phyloP scores from a whole-genome alignment of 2,797 vertebrate species.

The Sebastes steindachneri region DNA sequence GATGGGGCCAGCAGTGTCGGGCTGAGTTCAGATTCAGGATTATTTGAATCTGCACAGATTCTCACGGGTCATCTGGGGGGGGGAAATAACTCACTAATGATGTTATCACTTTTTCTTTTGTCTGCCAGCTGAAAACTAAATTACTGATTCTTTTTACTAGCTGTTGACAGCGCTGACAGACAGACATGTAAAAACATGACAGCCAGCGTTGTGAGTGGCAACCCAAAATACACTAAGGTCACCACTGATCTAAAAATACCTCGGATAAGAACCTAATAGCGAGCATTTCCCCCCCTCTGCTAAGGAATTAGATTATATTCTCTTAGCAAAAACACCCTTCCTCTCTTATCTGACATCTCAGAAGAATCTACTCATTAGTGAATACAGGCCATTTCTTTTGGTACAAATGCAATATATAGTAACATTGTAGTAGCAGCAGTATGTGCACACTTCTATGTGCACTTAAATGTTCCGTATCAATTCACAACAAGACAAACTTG shows the following conservation, averaged over 20 bases:
- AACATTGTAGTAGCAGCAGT: slow-evolving; percentile 4
- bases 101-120: background rate
- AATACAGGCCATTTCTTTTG: background rate
- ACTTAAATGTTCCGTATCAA: background rate
- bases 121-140: slow-evolving; percentile 1
- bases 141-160: slow-evolving; percentile 8
- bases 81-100: slow-evolving; percentile 2
- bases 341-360: background rate
- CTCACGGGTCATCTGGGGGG: background rate
- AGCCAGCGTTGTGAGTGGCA: background rate
- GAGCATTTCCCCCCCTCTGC: background rate
- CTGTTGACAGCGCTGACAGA: slow-evolving; percentile 19
- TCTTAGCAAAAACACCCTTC: background rate
- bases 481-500: background rate
- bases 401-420: background rate
- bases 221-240: slow-evolving; percentile 8
- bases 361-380: background rate
- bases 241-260: slow-evolving; percentile 24
- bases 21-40: background rate
- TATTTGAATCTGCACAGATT: background rate
- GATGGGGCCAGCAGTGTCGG: slow-evolving; percentile 76
- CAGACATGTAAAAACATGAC: slow-evolving; percentile 19
- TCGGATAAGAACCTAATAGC: background rate
- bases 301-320: background rate
- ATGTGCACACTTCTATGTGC: background rate